phyloP scores from a whole-genome alignment of 2,888 invertebrate genomes.

The Drosophila kuntzei region DNA sequence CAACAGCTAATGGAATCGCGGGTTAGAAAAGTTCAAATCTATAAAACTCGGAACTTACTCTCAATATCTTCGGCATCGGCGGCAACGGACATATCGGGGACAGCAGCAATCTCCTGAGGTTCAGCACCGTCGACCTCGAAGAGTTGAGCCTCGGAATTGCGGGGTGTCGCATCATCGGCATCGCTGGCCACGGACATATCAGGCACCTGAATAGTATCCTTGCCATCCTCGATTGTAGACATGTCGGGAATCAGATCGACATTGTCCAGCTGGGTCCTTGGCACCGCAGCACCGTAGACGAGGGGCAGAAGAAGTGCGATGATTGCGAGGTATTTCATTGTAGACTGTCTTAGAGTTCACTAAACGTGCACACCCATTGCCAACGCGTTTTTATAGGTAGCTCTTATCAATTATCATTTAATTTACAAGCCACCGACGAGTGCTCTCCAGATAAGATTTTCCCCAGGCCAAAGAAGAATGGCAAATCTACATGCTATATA shows the following conservation, averaged over 20 bases:
- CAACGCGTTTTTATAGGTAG: conserved; percentile 41
- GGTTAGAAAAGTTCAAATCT: background rate
- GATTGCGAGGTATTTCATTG: conserved; percentile 65
- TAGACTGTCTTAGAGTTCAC: conserved; percentile 35
- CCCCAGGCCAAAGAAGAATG: background rate
- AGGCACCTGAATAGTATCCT: conserved; percentile 9
- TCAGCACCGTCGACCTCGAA: conserved; percentile 19
- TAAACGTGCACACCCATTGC: conserved; percentile 34
- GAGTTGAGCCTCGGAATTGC: conserved; percentile 27
- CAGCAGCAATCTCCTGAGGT: conserved; percentile 6
- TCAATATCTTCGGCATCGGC: conserved; percentile 43
- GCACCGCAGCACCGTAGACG: conserved; percentile 61
- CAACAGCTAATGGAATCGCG: background rate
- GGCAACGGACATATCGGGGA: conserved; percentile 60
- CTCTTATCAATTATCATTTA: conserved; percentile 49
- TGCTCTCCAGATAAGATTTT: conserved; percentile 55
- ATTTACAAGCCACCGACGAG: conserved; percentile 41
- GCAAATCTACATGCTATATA: conserved; percentile 2
- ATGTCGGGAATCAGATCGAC: conserved; percentile 49
- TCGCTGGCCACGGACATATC: conserved; percentile 56
- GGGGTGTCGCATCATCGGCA: conserved; percentile 16
- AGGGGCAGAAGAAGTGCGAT: conserved; percentile 65
- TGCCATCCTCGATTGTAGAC: conserved; percentile 37
- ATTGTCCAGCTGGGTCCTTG: conserved; percentile 12
- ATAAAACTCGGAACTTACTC: conserved; percentile 15